Conservation (phyloP, 2,888 invertebrate species). For the Oligia strigilis region DNA sequence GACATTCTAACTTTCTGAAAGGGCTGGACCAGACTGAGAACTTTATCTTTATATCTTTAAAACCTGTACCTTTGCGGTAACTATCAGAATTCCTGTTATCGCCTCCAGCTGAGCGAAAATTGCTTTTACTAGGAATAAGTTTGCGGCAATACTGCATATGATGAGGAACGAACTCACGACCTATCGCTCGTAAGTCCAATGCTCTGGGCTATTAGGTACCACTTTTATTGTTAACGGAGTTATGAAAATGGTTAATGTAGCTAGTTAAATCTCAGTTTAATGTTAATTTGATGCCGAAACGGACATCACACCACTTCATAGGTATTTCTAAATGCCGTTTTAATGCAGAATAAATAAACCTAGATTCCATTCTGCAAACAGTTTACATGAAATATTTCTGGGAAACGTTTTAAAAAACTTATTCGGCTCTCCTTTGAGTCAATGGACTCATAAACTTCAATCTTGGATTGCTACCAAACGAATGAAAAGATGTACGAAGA, state of each 20-base stretch:
- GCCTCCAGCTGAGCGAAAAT: constrained; percentile 19
- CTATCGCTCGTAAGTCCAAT: background rate
- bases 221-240: background rate
- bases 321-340: background rate
- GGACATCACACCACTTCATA: background rate
- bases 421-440: constrained; percentile 66
- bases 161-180: constrained; percentile 29
- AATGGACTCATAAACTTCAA: constrained; percentile 69
- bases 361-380: constrained; percentile 16
- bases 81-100: background rate
- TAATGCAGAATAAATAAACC: constrained; percentile 36
- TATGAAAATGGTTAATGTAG: background rate
- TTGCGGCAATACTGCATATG: background rate
- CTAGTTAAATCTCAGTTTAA: background rate
- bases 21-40: no score
- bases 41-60: background rate
- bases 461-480: constrained; percentile 55
- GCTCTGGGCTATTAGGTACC: background rate
- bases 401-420: constrained; percentile 70
- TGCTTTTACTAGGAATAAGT: constrained; percentile 6
- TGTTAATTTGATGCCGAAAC: background rate
- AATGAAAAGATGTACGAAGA: constrained; percentile 7
- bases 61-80: background rate
- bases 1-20: background rate
- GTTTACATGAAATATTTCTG: constrained; percentile 38